phyloP scores from a whole-genome alignment of 1,140 invertebrate species.

The Nasonia vitripennis region DNA sequence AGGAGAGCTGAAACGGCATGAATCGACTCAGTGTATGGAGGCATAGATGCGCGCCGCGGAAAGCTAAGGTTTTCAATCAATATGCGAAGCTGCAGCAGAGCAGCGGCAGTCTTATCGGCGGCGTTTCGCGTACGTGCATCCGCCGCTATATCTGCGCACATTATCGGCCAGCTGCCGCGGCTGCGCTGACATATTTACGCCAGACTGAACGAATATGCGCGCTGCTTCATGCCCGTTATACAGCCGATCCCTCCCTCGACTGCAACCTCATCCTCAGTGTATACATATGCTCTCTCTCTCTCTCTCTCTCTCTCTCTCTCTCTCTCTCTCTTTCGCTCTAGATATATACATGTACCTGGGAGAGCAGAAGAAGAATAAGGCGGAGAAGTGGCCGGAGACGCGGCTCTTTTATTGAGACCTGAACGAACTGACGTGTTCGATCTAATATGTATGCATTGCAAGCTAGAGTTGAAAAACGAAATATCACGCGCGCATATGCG shows the following conservation, averaged over 20 bases:
- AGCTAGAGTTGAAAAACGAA: constrained; percentile 45
- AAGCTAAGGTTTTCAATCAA: constrained; percentile 53
- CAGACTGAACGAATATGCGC: constrained; percentile 58
- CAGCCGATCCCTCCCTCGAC: not conserved
- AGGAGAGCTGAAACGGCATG: not conserved
- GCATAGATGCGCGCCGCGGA: too few relatives aligned
- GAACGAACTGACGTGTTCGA: too few relatives aligned
- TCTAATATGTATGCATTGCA: constrained; percentile 46
- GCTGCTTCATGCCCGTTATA: not conserved
- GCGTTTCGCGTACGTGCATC: constrained; percentile 48
- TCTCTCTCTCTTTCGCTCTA: too few relatives aligned
- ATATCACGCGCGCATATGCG: not conserved
- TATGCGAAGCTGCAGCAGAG: constrained; percentile 16
- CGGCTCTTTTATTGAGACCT: constrained; percentile 8
- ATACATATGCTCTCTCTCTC: not conserved
- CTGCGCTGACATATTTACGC: constrained; percentile 62
- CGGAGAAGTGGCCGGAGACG: not conserved
- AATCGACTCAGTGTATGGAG: not conserved
- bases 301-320: not conserved
- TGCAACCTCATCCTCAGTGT: not conserved
- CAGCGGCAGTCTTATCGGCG: constrained; percentile 36
- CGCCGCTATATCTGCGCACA: constrained; percentile 46
- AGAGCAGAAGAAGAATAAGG: not conserved
- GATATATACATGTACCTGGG: not conserved
- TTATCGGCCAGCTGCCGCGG: constrained; percentile 41